A percentile compares a stretch with the other conserved stretches of the same genome.
Evolutionary conservation across 2,888 invertebrate genomes (phyloP).

Genomic region (Julus scandinavius): DNA sequence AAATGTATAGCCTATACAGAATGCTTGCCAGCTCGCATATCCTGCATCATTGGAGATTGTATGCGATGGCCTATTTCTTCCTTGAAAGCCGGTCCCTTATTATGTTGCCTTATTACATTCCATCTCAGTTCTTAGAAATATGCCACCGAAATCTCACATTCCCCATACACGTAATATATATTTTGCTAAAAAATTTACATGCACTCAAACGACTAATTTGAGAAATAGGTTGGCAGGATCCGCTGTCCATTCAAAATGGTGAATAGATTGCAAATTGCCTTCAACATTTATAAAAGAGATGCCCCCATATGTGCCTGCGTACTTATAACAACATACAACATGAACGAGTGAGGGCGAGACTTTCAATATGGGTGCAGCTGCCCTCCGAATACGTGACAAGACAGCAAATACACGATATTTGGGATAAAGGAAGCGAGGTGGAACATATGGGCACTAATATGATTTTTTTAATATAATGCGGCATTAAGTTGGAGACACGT

Average conservation of each 20-base stretch:
- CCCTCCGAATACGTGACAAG: not conserved
- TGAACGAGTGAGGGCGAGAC: not conserved
- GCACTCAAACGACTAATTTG: slow-evolving; percentile 31
- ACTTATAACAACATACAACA: slow-evolving; percentile 12
- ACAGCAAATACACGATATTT: not conserved
- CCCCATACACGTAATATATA: slow-evolving; percentile 26
- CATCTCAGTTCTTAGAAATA: not conserved
- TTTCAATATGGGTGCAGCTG: not conserved
- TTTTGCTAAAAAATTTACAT: slow-evolving; percentile 23
- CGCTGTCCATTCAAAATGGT: slow-evolving; percentile 11
- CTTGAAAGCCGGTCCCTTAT: not conserved
- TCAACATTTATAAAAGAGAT: not conserved
- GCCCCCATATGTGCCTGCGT: not conserved
- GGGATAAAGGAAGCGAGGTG: not conserved
- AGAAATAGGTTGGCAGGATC: slow-evolving; percentile 9
- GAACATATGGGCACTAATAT: not conserved
- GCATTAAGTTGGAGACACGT: not conserved
- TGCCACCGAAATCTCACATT: not conserved
- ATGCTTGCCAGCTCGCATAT: not conserved
- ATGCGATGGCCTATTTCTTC: slow-evolving; percentile 33
- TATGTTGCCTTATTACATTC: slow-evolving; percentile 40
- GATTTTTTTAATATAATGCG: not conserved
- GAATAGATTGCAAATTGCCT: slow-evolving; percentile 40
- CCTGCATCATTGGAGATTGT: slow-evolving; percentile 8
- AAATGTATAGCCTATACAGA: slow-evolving; percentile 2